These are phyloP conservation scores for Panorpa germanica DNA, from an alignment of 2,888 invertebrate species.

Conservation along the genomic window DNA sequence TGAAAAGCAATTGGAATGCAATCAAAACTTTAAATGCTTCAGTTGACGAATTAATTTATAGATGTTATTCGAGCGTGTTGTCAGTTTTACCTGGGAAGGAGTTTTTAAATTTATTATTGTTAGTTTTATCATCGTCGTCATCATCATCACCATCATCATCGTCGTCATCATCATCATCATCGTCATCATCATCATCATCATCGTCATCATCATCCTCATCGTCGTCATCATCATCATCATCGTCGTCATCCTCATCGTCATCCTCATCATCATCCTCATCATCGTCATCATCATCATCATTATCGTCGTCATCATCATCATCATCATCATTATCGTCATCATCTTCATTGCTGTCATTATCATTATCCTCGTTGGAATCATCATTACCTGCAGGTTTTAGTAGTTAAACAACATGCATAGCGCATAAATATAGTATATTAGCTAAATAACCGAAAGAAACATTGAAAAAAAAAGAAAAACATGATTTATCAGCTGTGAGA, in stretches of 20 bases:
- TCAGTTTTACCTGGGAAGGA: too few relatives aligned
- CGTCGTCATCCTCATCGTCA: slow-evolving; percentile 23
- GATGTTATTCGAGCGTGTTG: too few relatives aligned
- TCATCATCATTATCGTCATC: slow-evolving; percentile 24
- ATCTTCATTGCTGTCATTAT: slow-evolving; percentile 24
- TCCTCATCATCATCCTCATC: slow-evolving; percentile 21
- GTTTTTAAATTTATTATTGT: slow-evolving; percentile 8
- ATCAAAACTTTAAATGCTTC: too few relatives aligned
- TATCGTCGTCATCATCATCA: slow-evolving; percentile 27
- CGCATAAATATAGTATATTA: slow-evolving; percentile 9
- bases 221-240: slow-evolving; percentile 24
- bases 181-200: slow-evolving; percentile 23
- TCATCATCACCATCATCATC: slow-evolving; percentile 16
- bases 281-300: slow-evolving; percentile 30
- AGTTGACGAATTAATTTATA: too few relatives aligned
- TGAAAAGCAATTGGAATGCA: too few relatives aligned
- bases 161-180: slow-evolving; percentile 22
- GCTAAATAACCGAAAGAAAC: slow-evolving; percentile 9
- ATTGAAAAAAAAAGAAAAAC: slow-evolving; percentile 10
- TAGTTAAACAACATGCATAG: slow-evolving; percentile 17
- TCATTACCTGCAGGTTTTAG: slow-evolving; percentile 20
- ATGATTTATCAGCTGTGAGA: slow-evolving; percentile 14
- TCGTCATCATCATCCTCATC: slow-evolving; percentile 26
- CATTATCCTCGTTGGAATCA: slow-evolving; percentile 27
- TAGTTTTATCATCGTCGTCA: slow-evolving; percentile 15